Conservation (phyloP, 2,113 vertebrate species). For the Zosterops hypoxanthus region DNA sequence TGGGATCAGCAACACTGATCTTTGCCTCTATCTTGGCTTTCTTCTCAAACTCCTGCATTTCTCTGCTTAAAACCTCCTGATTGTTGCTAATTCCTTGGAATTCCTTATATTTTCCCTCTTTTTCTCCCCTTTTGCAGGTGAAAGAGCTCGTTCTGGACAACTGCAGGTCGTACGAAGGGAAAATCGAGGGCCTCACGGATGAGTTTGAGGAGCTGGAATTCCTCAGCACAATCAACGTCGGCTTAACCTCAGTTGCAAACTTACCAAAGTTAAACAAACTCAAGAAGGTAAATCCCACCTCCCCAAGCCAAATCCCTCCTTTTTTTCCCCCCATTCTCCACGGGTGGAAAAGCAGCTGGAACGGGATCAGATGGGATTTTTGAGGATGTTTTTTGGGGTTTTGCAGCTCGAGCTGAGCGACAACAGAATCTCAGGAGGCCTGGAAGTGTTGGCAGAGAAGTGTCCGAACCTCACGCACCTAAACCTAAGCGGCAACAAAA, state of each 20-base stretch:
- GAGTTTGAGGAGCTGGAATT: slow-evolving; percentile 98
- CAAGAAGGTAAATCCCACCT: slow-evolving; percentile 85
- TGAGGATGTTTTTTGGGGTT: not conserved
- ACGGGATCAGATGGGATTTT: not conserved
- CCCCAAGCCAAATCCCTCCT: not conserved
- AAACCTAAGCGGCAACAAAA: slow-evolving; percentile 99
- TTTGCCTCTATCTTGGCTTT: not conserved
- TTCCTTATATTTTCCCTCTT: accelerated
- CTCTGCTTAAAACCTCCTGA: accelerated
- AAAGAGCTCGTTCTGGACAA: slow-evolving; percentile 98
- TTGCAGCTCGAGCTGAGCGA: slow-evolving; percentile 94
- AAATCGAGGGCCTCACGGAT: slow-evolving; percentile 96
- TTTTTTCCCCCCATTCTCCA: no score
- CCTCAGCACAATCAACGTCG: slow-evolving; percentile 97
- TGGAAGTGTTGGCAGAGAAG: slow-evolving; percentile 97
- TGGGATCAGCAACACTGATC: not conserved
- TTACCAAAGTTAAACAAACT: slow-evolving; percentile 99
- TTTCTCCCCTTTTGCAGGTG: slow-evolving; percentile 56
- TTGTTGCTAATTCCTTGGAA: accelerated
- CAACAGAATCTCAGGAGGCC: slow-evolving; percentile 98
- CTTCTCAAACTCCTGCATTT: not conserved
- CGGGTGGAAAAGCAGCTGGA: accelerated
- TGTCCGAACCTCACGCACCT: slow-evolving; percentile 98
- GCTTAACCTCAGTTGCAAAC: slow-evolving; percentile 91
- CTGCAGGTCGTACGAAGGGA: slow-evolving; percentile 93